phyloP scores from a whole-genome alignment of 1,140 invertebrate species.

The Drosophila sproati region DNA sequence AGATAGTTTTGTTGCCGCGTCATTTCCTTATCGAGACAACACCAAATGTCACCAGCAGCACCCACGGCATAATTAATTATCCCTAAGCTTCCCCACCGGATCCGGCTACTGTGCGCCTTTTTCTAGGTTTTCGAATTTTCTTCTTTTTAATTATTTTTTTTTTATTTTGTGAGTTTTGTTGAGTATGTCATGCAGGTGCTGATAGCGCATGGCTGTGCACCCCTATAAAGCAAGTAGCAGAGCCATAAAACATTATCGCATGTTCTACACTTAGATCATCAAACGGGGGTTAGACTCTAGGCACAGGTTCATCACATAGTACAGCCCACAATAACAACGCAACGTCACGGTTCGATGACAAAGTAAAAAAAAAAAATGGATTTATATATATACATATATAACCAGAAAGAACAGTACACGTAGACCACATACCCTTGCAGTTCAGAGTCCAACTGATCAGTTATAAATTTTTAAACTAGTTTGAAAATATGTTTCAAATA shows the following conservation, averaged over 20 bases:
- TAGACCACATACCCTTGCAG: neutral
- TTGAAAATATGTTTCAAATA: no score
- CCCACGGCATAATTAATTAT: slow-evolving; percentile 74
- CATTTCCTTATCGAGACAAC: slow-evolving; percentile 75
- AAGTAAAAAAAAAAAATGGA: slow-evolving; percentile 57
- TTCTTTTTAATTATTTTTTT: neutral
- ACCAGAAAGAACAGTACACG: neutral
- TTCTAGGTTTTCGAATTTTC: slow-evolving; percentile 14
- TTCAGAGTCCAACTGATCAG: neutral
- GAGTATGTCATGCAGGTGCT: slow-evolving; percentile 64
- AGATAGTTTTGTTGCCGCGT: slow-evolving; percentile 54
- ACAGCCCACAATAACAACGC: slow-evolving; percentile 47
- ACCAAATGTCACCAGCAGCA: slow-evolving; percentile 63
- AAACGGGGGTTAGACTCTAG: slow-evolving; percentile 62
- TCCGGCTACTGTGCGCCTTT: slow-evolving; percentile 26
- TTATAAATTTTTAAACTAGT: no score
- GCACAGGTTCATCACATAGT: slow-evolving; percentile 66
- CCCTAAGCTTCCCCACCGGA: slow-evolving; percentile 48
- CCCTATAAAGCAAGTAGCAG: slow-evolving; percentile 59
- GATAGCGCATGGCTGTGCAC: slow-evolving; percentile 53
- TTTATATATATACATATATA: neutral
- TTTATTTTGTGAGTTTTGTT: slow-evolving; percentile 1
- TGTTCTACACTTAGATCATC: slow-evolving; percentile 81
- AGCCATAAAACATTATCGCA: slow-evolving; percentile 77
- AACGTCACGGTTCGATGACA: slow-evolving; percentile 78